phyloP scores from a whole-genome alignment of 2,888 invertebrate species.

The Cheilosia soror region DNA sequence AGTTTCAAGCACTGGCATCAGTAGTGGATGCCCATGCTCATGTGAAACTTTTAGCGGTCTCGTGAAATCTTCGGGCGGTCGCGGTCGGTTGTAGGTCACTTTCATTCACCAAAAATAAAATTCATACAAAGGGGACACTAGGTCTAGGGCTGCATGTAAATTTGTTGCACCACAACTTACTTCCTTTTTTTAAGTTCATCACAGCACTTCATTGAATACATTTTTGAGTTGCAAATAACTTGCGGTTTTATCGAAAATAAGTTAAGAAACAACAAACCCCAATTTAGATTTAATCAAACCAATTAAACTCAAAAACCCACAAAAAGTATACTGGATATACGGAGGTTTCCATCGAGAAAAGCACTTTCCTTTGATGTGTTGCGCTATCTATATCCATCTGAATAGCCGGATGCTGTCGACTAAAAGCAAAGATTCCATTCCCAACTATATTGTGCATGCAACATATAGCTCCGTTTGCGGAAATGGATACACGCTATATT shows the following conservation, averaged over 20 bases:
- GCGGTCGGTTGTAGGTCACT: no score
- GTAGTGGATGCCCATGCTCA: no score
- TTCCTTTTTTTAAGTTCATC: no score
- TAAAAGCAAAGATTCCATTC: slow-evolving; percentile 10
- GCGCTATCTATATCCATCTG: neutral
- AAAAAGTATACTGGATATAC: neutral
- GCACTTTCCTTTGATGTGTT: slow-evolving; percentile 4
- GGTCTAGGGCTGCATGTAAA: no score
- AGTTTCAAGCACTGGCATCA: no score
- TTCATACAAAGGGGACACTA: no score
- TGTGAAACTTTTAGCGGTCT: no score
- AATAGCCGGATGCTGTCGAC: slow-evolving; percentile 13
- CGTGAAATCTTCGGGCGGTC: no score
- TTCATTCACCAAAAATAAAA: no score
- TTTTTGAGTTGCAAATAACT: no score
- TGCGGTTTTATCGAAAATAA: neutral
- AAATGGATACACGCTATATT: slow-evolving; percentile 38
- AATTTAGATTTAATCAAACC: neutral
- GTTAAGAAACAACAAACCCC: neutral
- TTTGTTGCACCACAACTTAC: no score
- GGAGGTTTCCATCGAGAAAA: neutral
- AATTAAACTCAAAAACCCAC: neutral
- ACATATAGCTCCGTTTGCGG: slow-evolving; percentile 32
- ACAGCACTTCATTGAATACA: no score
- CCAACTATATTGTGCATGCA: neutral